A percentile compares a stretch with the other conserved stretches of the same genome.
phyloP scores from a whole-genome alignment of 2,797 vertebrate genomes.

The Notoglanidium macrostoma region DNA sequence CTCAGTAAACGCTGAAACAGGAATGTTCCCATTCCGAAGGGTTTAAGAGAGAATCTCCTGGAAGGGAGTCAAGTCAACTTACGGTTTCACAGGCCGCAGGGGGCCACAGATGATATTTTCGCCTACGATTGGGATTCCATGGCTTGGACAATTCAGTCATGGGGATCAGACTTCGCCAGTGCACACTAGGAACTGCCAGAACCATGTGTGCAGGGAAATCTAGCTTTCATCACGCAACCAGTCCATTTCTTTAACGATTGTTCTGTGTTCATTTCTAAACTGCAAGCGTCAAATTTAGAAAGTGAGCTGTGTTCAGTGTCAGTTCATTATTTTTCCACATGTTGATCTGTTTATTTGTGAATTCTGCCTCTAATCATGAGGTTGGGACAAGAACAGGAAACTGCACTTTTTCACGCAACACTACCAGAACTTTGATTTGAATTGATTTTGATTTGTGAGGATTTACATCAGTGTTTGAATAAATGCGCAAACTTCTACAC shows the following conservation, averaged over 20 bases:
- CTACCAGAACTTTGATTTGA: neutral
- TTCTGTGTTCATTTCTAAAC: neutral
- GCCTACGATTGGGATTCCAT: constrained; percentile 76
- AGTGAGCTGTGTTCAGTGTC: neutral
- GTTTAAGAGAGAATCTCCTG: constrained; percentile 80
- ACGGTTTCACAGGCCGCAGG: constrained; percentile 53
- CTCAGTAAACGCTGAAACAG: constrained; percentile 73
- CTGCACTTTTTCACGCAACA: neutral
- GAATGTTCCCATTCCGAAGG: constrained; percentile 80
- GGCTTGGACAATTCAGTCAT: constrained; percentile 70
- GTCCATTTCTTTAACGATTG: neutral
- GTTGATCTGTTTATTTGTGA: neutral
- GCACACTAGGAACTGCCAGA: neutral
- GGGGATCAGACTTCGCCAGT: constrained; percentile 54
- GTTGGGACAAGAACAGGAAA: no score
- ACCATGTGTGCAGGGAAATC: neutral
- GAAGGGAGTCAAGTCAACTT: constrained; percentile 70
- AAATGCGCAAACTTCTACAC: neutral
- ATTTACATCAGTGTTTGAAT: neutral
- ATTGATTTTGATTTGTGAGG: neutral
- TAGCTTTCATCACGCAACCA: neutral
- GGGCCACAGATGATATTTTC: constrained; percentile 72
- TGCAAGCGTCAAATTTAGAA: neutral
- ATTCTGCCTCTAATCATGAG: neutral
- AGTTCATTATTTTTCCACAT: neutral